Base-by-base conservation (phyloP, 2,113 vertebrate genomes). In the Chascanopsetta lugubris region DNA sequence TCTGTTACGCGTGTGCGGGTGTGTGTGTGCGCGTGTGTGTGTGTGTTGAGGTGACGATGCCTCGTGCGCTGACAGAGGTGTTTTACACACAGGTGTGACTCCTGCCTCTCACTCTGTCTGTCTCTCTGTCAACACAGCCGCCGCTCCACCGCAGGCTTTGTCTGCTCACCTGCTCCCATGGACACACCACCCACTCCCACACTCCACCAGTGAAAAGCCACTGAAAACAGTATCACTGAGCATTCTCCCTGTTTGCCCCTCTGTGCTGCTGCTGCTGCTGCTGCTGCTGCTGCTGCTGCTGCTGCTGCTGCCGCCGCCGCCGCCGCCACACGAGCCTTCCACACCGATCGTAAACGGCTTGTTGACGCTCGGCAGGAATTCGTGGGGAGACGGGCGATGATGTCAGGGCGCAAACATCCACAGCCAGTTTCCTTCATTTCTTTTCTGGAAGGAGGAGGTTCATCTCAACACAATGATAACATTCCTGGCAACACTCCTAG, bases 11-110 rank as follows among this genome's bases (percentile, higher is more conserved):
- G 34, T 25, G 20, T 60, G 1, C 2, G 4, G 17, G 46, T 7
- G 2, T 27, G 30, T 46, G 43, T 36, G 18, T 34, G 21, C n/a
- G n/a, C n/a, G n/a, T 27, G 43, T 21, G 43, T 40, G n/a, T 8
- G 21, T 27, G 22, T 11, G 72, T 57, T 72, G 38, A 60, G 72
- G 69, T 62, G 60, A 32, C 21, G 21, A 42, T 24, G 26, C 62
- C 62, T 76, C 20, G 6, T 56, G 61, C 1, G 0, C 54, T 48
- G 46, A 84, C 54, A 65, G 69, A 47, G 60, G 48, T 49, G 55
- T 75, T 80, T 82, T 49, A 45, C 67, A 29, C 38, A 75, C 92
- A 92, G 91, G 89, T 91, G 89, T 80, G 87, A 90, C 90, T 84
- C 77, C 50, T 78, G 83, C 88, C 87, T 81, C 60, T 57, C n/a